Percentiles rank a stretch among this genome's conserved stretches.
Conservation (phyloP, 2,888 invertebrate genomes). For the Penaeus monodon region DNA sequence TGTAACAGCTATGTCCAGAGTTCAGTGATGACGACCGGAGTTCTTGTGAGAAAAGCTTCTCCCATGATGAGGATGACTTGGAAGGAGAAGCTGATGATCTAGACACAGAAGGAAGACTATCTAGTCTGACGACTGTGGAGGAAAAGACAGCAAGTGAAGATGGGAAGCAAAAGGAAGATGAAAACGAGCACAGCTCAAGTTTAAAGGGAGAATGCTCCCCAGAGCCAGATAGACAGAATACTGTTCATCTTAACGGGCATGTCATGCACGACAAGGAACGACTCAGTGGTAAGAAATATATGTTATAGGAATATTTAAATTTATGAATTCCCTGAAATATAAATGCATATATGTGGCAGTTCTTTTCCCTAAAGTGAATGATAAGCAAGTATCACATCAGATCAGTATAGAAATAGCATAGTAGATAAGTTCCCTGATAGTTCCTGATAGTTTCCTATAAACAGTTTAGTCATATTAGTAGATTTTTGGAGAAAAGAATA, state of each 20-base stretch:
- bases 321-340: background rate
- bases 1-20: slow-evolving; percentile 32
- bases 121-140: slow-evolving; percentile 29
- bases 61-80: slow-evolving; percentile 54
- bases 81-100: slow-evolving; percentile 36
- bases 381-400: no score
- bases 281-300: slow-evolving; percentile 39
- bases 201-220: slow-evolving; percentile 51
- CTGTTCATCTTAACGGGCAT: slow-evolving; percentile 52
- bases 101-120: slow-evolving; percentile 22
- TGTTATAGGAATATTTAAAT: background rate
- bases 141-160: slow-evolving; percentile 29
- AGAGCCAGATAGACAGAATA: slow-evolving; percentile 51
- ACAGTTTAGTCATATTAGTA: no score
- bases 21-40: slow-evolving; percentile 60
- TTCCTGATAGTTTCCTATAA: no score
- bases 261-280: slow-evolving; percentile 40
- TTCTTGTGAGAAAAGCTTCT: slow-evolving; percentile 48
- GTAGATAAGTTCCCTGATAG: no score
- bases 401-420: no score
- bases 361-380: no score
- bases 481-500: no score
- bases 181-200: slow-evolving; percentile 20
- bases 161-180: slow-evolving; percentile 26
- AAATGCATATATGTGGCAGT: background rate